phyloP scores from a whole-genome alignment of 1,140 invertebrate genomes.

The Zaprionus lachaisei region DNA sequence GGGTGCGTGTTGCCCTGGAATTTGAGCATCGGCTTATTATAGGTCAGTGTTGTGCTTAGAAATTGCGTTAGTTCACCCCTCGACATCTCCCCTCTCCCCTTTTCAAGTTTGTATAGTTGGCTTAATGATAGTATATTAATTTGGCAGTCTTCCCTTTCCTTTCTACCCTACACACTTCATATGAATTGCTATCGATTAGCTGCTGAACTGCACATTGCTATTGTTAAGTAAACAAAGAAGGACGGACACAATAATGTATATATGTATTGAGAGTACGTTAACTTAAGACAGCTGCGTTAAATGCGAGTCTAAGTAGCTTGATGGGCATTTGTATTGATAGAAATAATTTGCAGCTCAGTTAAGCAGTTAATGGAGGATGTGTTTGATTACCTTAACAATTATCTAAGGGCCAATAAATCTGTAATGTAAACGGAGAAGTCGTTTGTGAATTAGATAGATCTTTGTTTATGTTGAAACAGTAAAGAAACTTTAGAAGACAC shows the following conservation, averaged over 20 bases:
- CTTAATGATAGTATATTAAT: slow-evolving; percentile 81
- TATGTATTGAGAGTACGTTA: slow-evolving; percentile 18
- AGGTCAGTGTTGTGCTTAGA: slow-evolving; percentile 32
- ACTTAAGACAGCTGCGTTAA: slow-evolving; percentile 32
- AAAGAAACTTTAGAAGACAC: background rate
- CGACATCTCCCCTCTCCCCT: background rate
- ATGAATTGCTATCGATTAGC: slow-evolving; percentile 75
- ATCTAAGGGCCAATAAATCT: background rate
- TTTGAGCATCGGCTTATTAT: slow-evolving; percentile 39
- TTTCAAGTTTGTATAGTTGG: slow-evolving; percentile 56
- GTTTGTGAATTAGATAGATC: background rate
- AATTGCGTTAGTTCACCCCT: slow-evolving; percentile 29
- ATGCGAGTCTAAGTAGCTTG: slow-evolving; percentile 33
- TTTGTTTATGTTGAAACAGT: background rate
- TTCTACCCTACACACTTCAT: slow-evolving; percentile 39
- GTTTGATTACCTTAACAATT: slow-evolving; percentile 22
- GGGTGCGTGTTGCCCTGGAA: slow-evolving; percentile 46
- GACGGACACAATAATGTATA: slow-evolving; percentile 2
- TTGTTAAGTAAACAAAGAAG: slow-evolving; percentile 36
- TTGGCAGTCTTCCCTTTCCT: slow-evolving; percentile 39
- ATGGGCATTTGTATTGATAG: slow-evolving; percentile 20
- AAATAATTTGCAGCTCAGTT: slow-evolving; percentile 20
- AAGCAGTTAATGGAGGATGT: background rate
- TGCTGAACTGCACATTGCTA: slow-evolving; percentile 12
- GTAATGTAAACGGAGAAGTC: background rate